Percentiles rank a stretch among this genome's conserved stretches.
Conservation (phyloP, 2,888 invertebrate species). For the Idaea aversata region DNA sequence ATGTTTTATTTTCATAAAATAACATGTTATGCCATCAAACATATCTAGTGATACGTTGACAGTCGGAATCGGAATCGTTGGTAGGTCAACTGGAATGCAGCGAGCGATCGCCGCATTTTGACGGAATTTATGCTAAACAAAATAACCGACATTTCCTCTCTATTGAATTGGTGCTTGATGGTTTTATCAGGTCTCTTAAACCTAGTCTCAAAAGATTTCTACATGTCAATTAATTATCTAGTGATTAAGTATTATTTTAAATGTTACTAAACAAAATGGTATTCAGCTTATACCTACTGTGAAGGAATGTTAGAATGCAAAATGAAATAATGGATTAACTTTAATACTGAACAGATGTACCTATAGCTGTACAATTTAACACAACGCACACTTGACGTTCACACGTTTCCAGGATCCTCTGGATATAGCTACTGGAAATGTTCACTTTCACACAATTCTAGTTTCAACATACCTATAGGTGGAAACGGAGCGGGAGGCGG, state of each 20-base stretch:
- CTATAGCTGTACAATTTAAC: neutral
- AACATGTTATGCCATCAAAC: too few relatives aligned
- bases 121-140: too few relatives aligned
- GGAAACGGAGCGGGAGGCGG: constrained; percentile 69
- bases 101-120: too few relatives aligned
- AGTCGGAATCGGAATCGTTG: too few relatives aligned
- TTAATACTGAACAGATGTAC: neutral
- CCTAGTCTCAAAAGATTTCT: too few relatives aligned
- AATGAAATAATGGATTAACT: neutral
- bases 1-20: too few relatives aligned
- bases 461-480: constrained; percentile 69
- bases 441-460: constrained; percentile 31
- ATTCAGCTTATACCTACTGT: neutral
- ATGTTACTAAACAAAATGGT: neutral
- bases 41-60: too few relatives aligned
- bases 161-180: too few relatives aligned
- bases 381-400: neutral
- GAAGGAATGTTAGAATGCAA: neutral
- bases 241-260: neutral
- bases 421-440: neutral
- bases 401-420: neutral
- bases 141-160: too few relatives aligned
- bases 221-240: too few relatives aligned
- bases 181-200: too few relatives aligned
- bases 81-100: too few relatives aligned